phyloP scores from a whole-genome alignment of 2,113 vertebrate genomes.

The Embiotoca jacksoni region DNA sequence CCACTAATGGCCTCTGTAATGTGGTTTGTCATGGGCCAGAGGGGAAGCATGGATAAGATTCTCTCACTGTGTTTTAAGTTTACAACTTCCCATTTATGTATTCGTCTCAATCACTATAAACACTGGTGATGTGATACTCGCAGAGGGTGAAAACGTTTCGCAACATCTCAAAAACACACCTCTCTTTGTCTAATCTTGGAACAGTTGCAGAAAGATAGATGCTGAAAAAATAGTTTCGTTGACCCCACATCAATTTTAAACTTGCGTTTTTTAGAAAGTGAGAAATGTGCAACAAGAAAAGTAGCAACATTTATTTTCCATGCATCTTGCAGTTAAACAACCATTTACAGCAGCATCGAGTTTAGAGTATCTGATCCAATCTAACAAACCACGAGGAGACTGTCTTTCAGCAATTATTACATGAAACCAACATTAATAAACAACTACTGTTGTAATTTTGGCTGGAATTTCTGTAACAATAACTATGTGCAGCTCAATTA shows the following conservation, averaged over 20 bases:
- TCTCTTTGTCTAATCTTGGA: conserved; percentile 23
- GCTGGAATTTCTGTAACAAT: too few species aligned
- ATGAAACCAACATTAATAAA: too few species aligned
- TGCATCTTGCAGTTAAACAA: too few species aligned
- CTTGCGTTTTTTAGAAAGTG: not conserved
- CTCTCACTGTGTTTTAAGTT: conserved; percentile 40
- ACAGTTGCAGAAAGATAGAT: not conserved
- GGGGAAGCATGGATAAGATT: conserved; percentile 34
- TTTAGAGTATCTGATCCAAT: too few species aligned
- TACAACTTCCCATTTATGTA: conserved; percentile 50
- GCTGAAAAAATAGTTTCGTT: not conserved
- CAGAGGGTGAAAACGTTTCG: conserved; percentile 40
- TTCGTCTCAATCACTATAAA: conserved; percentile 47
- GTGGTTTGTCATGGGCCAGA: conserved; percentile 60
- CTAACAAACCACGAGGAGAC: too few species aligned
- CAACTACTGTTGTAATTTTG: too few species aligned
- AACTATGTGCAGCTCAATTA: too few species aligned
- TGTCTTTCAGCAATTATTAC: too few species aligned
- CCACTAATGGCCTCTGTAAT: conserved; percentile 55
- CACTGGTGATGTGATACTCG: conserved; percentile 42
- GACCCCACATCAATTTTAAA: not conserved
- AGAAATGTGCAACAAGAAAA: not conserved
- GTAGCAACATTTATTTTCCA: not conserved
- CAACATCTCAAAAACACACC: conserved; percentile 24
- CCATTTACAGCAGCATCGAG: too few species aligned